phyloP scores from a whole-genome alignment of 2,888 invertebrate species.

The Mechanitis messenoides region DNA sequence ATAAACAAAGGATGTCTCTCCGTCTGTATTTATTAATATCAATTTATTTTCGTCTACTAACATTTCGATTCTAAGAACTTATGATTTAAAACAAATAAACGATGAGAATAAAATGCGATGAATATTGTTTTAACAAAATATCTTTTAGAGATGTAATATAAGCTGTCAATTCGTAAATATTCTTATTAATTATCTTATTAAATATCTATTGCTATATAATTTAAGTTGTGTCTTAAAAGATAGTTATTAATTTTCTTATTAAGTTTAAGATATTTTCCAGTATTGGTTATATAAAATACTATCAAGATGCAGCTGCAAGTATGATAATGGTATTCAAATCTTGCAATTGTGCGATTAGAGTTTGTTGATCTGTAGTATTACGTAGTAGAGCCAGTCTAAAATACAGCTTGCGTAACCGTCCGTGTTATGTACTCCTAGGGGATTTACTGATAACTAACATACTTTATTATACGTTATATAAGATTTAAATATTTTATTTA shows the following conservation, averaged over 20 bases:
- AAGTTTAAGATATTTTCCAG: neutral
- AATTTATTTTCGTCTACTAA: constrained; percentile 10
- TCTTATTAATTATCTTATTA: too few species aligned
- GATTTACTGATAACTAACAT: constrained; percentile 30
- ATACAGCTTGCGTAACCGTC: constrained; percentile 61
- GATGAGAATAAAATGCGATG: constrained; percentile 3
- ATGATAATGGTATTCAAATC: constrained; percentile 50
- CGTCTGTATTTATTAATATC: neutral
- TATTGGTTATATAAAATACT: constrained; percentile 38
- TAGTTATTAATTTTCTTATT: too few species aligned
- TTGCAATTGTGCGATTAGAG: constrained; percentile 54
- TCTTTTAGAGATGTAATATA: too few species aligned
- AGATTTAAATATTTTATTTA: too few species aligned
- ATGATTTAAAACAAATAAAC: constrained; percentile 15
- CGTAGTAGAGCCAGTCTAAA: constrained; percentile 60
- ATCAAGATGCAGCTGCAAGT: constrained; percentile 49
- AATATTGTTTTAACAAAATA: too few species aligned
- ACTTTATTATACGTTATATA: too few species aligned
- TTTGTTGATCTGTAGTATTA: constrained; percentile 63
- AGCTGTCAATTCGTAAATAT: too few species aligned
- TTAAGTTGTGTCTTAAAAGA: too few species aligned
- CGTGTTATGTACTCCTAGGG: constrained; percentile 57
- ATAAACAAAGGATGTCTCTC: too few species aligned
- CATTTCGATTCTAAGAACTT: constrained; percentile 19
- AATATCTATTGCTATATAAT: too few species aligned